phyloP scores from a whole-genome alignment of 2,113 vertebrate species.

The Marcusenius ussheri region DNA sequence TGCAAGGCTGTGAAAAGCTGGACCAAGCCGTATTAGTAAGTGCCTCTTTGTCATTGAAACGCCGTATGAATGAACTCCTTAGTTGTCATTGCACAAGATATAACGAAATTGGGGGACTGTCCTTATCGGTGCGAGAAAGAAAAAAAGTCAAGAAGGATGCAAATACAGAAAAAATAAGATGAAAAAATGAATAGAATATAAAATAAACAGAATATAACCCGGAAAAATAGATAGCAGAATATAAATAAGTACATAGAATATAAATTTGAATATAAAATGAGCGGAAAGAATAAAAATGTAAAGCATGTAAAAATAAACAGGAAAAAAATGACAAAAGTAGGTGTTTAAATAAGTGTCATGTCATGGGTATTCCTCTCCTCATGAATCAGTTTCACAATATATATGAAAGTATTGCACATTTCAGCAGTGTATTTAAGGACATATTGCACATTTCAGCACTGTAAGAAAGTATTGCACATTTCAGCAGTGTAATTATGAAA shows the following conservation, averaged over 20 bases:
- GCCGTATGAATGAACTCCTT: not conserved
- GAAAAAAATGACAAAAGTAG: not conserved
- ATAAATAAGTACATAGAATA: not conserved
- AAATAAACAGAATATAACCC: not conserved
- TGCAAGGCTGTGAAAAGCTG: slow-evolving; percentile 85
- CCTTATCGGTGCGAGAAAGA: not conserved
- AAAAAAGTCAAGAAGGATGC: not conserved
- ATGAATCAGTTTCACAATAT: not conserved
- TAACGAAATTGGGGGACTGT: not conserved
- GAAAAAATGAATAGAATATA: not conserved
- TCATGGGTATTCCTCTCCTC: not conserved
- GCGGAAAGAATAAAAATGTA: not conserved
- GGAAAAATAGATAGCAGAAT: not conserved
- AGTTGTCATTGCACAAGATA: not conserved
- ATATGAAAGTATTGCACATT: not conserved
- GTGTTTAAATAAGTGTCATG: not conserved
- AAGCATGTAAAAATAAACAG: not conserved
- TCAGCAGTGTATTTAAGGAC: not conserved
- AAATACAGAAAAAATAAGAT: not conserved
- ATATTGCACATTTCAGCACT: not conserved
- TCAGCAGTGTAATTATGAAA: not conserved
- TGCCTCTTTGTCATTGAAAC: not conserved
- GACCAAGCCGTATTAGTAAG: slow-evolving; percentile 86
- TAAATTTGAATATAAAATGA: not conserved
- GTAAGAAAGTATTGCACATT: not conserved